phyloP scores from a whole-genome alignment of 2,888 invertebrate species.

The Rhagium mordax region DNA sequence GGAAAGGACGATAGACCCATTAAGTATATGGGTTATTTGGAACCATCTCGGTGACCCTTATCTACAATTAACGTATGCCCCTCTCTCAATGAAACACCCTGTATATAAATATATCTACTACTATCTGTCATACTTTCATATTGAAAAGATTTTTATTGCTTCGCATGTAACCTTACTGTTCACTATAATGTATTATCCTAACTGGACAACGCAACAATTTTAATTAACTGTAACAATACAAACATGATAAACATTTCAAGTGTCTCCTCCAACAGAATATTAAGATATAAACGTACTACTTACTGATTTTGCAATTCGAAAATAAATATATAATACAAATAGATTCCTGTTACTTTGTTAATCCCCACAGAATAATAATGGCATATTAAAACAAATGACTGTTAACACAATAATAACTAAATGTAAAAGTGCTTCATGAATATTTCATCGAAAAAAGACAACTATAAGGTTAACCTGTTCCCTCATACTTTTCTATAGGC shows the following conservation, averaged over 20 bases:
- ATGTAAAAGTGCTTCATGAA: background rate
- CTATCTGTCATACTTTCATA: too few species aligned
- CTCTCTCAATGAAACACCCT: too few species aligned
- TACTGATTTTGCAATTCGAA: background rate
- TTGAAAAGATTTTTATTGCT: background rate
- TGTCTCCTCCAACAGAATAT: background rate
- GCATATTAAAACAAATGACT: background rate
- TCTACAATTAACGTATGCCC: too few species aligned
- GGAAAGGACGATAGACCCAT: too few species aligned
- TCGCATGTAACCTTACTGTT: background rate
- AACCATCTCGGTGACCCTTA: too few species aligned
- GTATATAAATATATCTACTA: too few species aligned
- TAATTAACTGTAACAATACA: constrained; percentile 11
- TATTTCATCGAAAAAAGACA: constrained; percentile 3
- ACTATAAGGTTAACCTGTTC: background rate
- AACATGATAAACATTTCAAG: background rate
- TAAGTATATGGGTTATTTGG: too few species aligned
- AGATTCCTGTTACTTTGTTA: constrained; percentile 2
- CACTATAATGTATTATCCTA: background rate
- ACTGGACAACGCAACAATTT: background rate
- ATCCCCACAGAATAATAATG: constrained; percentile 5
- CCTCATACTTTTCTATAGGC: too few species aligned
- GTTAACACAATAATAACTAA: constrained; percentile 15
- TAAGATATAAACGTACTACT: background rate
- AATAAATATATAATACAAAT: background rate